A percentile compares a stretch with the other conserved stretches of the same genome.
These are phyloP conservation scores for Drosophila virilis DNA, from an alignment of 1,140 invertebrate genomes.

Conservation along the genomic window DNA sequence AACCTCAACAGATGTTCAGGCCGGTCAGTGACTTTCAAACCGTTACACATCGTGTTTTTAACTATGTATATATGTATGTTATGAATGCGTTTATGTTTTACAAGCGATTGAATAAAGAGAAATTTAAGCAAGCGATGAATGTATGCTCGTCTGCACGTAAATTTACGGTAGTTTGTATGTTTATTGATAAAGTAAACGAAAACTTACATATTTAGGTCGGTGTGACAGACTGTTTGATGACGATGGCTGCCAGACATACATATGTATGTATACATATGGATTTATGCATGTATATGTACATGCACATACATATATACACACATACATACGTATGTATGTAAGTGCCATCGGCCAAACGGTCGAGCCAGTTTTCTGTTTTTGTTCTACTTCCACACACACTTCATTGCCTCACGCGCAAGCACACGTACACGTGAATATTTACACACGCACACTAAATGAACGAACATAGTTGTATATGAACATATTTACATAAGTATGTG, in stretches of 20 bases:
- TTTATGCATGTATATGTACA: slow-evolving; percentile 14
- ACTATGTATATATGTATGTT: background rate
- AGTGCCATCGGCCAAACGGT: slow-evolving; percentile 38
- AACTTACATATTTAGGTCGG: slow-evolving; percentile 67
- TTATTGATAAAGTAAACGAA: slow-evolving; percentile 73
- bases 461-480: background rate
- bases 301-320: slow-evolving; percentile 14
- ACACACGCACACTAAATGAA: slow-evolving; percentile 16
- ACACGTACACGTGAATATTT: slow-evolving; percentile 16
- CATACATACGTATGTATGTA: slow-evolving; percentile 13
- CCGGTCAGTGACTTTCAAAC: slow-evolving; percentile 43
- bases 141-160: slow-evolving; percentile 11
- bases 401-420: slow-evolving; percentile 50
- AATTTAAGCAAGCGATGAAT: slow-evolving; percentile 21
- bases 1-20: slow-evolving; percentile 45
- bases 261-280: background rate
- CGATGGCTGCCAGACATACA: slow-evolving; percentile 13
- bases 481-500: no score
- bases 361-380: slow-evolving; percentile 57
- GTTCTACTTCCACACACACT: slow-evolving; percentile 56
- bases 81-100: slow-evolving; percentile 10
- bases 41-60: slow-evolving; percentile 13
- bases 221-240: slow-evolving; percentile 63
- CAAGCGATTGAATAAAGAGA: slow-evolving; percentile 30
- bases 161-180: slow-evolving; percentile 44